phyloP scores from a whole-genome alignment of 1,140 invertebrate genomes.

The Pseudomyrmex dendroicus region DNA sequence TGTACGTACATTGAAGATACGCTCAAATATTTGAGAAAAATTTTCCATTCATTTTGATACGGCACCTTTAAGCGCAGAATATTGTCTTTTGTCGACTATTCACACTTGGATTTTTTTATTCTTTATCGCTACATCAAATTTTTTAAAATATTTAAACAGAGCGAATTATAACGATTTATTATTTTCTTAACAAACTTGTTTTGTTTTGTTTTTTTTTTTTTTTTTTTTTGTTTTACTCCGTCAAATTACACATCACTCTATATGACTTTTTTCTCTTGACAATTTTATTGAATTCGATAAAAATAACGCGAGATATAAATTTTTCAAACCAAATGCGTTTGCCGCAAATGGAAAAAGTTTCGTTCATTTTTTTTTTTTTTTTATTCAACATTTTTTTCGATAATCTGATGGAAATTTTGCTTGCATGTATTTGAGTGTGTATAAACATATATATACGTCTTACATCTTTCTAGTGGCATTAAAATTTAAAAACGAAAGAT shows the following conservation, averaged over 20 bases:
- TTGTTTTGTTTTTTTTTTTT: no score
- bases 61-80: conserved; percentile 27
- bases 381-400: neutral
- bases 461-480: neutral
- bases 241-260: neutral
- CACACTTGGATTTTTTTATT: neutral
- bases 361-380: neutral
- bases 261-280: neutral
- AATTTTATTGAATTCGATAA: conserved; percentile 6
- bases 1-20: no score
- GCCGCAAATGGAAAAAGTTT: conserved; percentile 8
- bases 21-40: neutral
- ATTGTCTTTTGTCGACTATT: conserved; percentile 34
- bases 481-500: neutral
- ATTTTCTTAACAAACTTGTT: neutral
- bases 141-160: neutral
- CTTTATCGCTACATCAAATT: conserved; percentile 16
- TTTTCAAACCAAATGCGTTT: neutral
- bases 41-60: neutral
- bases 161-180: neutral
- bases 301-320: conserved; percentile 6
- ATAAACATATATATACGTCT: neutral
- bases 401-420: neutral
- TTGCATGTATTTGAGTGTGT: neutral
- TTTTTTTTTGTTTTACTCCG: neutral